Conservation (phyloP, 2,113 vertebrate species). For the Gadus macrocephalus region DNA sequence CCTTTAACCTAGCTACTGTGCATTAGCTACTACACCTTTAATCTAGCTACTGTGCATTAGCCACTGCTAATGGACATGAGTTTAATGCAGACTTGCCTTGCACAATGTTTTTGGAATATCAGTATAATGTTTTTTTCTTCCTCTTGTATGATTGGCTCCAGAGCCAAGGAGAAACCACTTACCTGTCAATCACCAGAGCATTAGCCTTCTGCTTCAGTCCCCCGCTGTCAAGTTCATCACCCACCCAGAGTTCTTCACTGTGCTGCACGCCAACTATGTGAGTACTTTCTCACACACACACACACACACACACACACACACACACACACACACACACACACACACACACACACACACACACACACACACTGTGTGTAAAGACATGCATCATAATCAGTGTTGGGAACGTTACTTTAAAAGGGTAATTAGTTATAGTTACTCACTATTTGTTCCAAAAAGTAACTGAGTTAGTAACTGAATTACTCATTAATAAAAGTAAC, state of each 20-base stretch:
- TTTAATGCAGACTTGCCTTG: too few species aligned
- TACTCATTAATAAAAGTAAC: too few species aligned
- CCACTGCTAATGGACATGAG: too few species aligned
- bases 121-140: too few species aligned
- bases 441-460: too few species aligned
- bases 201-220: conserved; percentile 91
- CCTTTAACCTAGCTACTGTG: too few species aligned
- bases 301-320: conserved; percentile 5
- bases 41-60: too few species aligned
- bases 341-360: not conserved
- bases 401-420: not conserved
- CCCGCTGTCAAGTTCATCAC: conserved; percentile 97
- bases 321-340: not conserved
- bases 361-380: not conserved
- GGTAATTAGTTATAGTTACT: too few species aligned
- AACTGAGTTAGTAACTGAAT: too few species aligned
- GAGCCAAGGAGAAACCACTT: conserved; percentile 83
- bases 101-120: too few species aligned
- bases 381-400: not conserved
- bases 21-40: too few species aligned
- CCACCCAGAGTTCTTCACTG: conserved; percentile 96
- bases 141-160: conserved; percentile 48
- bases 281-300: conserved; percentile 56
- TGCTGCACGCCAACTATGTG: conserved; percentile 94
- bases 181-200: conserved; percentile 87